Percentiles rank a stretch among this genome's conserved stretches.
Evolutionary conservation across 2,113 vertebrate species (phyloP).

Genomic region (Vireo altiloquus): DNA sequence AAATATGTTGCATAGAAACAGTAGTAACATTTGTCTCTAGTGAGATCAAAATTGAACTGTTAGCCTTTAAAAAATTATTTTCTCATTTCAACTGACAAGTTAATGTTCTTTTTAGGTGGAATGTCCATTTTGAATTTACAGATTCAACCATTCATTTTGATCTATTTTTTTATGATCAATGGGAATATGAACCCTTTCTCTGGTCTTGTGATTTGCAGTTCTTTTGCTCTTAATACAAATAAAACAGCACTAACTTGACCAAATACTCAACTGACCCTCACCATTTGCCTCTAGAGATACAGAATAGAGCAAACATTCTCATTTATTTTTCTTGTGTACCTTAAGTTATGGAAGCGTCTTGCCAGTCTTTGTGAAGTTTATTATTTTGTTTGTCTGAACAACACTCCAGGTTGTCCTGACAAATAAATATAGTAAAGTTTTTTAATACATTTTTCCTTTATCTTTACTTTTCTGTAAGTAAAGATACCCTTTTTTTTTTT

Average conservation of each 20-base stretch:
- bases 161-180: neutral
- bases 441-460: neutral
- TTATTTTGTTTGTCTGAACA: neutral
- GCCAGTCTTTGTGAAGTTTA: neutral
- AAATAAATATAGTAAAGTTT: neutral
- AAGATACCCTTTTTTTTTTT: neutral
- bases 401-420: neutral
- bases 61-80: neutral
- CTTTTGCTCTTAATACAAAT: neutral
- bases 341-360: neutral
- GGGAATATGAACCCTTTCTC: neutral
- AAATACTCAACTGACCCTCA: neutral
- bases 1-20: neutral
- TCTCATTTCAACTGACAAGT: neutral
- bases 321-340: neutral
- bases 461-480: neutral
- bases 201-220: neutral
- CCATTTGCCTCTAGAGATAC: neutral
- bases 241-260: neutral
- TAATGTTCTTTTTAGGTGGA: neutral
- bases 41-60: fast-evolving
- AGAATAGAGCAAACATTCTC: neutral
- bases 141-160: neutral
- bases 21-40: neutral
- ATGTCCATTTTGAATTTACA: neutral